Conservation (phyloP, 2,797 vertebrate species). For the Rallus crepitans region DNA sequence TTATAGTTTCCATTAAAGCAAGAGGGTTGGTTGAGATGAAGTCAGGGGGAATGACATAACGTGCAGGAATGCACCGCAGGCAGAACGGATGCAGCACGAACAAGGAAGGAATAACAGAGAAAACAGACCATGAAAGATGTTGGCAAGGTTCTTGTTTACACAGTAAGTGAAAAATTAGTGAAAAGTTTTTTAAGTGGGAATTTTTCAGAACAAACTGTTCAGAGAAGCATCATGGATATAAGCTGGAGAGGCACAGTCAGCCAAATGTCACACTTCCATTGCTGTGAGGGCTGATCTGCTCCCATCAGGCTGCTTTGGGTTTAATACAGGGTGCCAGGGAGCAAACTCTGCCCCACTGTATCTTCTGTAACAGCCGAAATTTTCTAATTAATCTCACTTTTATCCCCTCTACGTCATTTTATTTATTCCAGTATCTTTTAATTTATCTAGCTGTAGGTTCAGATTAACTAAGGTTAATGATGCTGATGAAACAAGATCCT, state of each 20-base stretch:
- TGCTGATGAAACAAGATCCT: background rate
- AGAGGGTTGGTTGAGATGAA: constrained; percentile 23
- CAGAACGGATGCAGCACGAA: background rate
- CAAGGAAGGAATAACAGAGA: background rate
- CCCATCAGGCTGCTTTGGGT: background rate
- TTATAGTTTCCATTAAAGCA: constrained; percentile 39
- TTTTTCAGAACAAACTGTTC: background rate
- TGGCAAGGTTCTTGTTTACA: constrained; percentile 15
- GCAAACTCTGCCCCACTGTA: background rate
- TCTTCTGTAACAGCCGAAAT: background rate
- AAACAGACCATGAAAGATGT: background rate
- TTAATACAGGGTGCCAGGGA: background rate
- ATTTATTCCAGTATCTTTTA: background rate
- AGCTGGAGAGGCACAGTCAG: background rate
- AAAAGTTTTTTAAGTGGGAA: background rate
- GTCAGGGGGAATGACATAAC: background rate
- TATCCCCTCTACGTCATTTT: background rate
- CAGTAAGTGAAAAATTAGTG: background rate
- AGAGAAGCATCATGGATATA: background rate
- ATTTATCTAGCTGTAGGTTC: background rate
- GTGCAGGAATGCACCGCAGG: constrained; percentile 14
- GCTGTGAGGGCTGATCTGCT: background rate
- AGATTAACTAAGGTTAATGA: background rate
- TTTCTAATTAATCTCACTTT: background rate
- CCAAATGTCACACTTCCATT: background rate